Base-by-base conservation (phyloP, 1,140 invertebrate species). In the Ericerus pela region DNA sequence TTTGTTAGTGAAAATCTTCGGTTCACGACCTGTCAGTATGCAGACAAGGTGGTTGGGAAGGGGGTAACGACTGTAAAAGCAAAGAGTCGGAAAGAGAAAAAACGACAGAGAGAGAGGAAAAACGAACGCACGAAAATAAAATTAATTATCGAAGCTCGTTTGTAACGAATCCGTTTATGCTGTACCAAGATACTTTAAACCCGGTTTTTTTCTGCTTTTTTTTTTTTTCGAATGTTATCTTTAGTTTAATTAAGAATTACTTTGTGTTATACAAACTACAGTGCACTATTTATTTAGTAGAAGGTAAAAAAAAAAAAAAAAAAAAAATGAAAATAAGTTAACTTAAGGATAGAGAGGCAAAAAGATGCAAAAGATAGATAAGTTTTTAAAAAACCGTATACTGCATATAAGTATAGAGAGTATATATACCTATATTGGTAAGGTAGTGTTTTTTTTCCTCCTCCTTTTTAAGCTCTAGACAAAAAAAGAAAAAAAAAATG, bases 71-170 rank as follows among this genome's bases (percentile, higher is more conserved):
- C 36, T 38, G 36, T 38, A 14, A 38, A 18, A 16, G n/a, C 4
- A 14, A 38, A 18, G 14, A 6, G 20, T 4, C n/a, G 36, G n/a
- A n/a, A 33, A 33, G 30, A 33, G 30, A 10, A 33, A n/a, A 33
- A 10, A n/a, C 8, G n/a, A 33, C n/a, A 47, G 16, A 47, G 26
- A 47, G 16, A 16, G 41, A 14, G n/a, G 20, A 38, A 3, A 41
- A 18, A 8, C 37, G 5, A 16, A 41, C 14, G 41, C 41, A 47
- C 41, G 41, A 47, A 47, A 47, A 47, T 47, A 47, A 47, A 47
- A 47, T 47, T 47, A 47, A 47, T 47, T 47, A 47, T 47, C 41
- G 41, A 47, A 47, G 41, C 41, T 47, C 41, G 41, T 47, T 47
- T 47, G 41, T 47, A 47, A 47, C 41, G 41, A 47, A 47, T 47